A percentile compares a stretch with the other conserved stretches of the same genome.
These are phyloP conservation scores for Iphiclides podalirius DNA, from an alignment of 2,888 invertebrate species.

Conservation along the genomic window DNA sequence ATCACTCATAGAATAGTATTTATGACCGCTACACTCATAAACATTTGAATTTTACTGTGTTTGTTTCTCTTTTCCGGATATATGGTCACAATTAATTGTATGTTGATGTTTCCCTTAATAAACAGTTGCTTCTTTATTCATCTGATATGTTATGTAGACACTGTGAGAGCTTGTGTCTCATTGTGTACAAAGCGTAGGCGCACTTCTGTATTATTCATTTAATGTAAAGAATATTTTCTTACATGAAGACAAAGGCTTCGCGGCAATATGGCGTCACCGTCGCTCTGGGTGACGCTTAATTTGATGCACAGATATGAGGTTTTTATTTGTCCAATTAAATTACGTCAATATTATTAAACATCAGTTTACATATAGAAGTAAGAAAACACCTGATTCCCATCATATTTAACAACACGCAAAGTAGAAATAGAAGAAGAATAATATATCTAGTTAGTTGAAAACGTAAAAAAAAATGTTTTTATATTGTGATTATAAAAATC, in stretches of 20 bases:
- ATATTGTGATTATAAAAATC: too few species aligned
- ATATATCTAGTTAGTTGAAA: too few species aligned
- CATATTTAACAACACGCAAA: too few species aligned
- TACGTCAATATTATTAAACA: slow-evolving; percentile 22
- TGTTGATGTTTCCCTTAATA: slow-evolving; percentile 30
- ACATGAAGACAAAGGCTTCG: slow-evolving; percentile 48
- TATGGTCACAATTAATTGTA: slow-evolving; percentile 33
- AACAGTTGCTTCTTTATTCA: slow-evolving; percentile 32
- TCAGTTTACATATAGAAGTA: too few species aligned
- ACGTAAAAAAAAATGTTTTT: too few species aligned
- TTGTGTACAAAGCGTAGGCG: slow-evolving; percentile 63
- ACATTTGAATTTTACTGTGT: slow-evolving; percentile 33
- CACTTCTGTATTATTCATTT: slow-evolving; percentile 66
- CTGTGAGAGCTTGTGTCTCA: slow-evolving; percentile 53
- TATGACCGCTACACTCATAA: slow-evolving; percentile 26
- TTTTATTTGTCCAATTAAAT: slow-evolving; percentile 19
- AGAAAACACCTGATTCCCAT: too few species aligned
- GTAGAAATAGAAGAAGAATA: too few species aligned
- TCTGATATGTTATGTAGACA: slow-evolving; percentile 28
- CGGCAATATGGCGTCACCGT: slow-evolving; percentile 45
- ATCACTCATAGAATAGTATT: slow-evolving; percentile 30
- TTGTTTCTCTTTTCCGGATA: slow-evolving; percentile 34
- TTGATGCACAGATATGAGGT: slow-evolving; percentile 12
- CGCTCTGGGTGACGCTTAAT: slow-evolving; percentile 11
- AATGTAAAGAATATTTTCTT: slow-evolving; percentile 59